Evolutionary conservation across 2,888 invertebrate species (phyloP).

Genomic region (Coenonympha glycerion): DNA sequence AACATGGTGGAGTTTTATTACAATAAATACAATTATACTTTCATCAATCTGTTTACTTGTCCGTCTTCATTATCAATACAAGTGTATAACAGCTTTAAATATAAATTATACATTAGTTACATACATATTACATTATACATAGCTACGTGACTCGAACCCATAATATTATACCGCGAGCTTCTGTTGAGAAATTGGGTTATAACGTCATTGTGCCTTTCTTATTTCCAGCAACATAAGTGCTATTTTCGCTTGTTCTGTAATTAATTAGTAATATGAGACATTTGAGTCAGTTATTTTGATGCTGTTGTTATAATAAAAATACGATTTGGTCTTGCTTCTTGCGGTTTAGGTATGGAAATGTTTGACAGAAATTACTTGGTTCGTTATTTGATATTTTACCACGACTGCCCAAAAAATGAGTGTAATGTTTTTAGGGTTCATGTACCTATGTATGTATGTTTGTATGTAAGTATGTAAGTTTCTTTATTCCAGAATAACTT

Average conservation of each 20-base stretch:
- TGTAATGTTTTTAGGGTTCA: too few species aligned
- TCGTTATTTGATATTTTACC: background rate
- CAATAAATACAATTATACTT: constrained; percentile 21
- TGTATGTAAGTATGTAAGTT: too few species aligned
- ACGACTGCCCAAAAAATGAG: too few species aligned
- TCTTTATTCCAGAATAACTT: too few species aligned
- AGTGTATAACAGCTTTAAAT: constrained; percentile 30
- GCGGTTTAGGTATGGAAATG: constrained; percentile 6
- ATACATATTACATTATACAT: constrained; percentile 28
- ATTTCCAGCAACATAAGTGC: constrained; percentile 28
- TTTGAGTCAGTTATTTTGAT: constrained; percentile 50
- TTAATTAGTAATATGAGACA: constrained; percentile 55
- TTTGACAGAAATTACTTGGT: background rate
- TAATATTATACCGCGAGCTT: constrained; percentile 53
- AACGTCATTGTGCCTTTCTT: constrained; percentile 32
- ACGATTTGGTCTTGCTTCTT: constrained; percentile 7
- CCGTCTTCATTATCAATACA: constrained; percentile 28
- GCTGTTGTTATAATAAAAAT: constrained; percentile 23
- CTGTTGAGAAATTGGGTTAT: constrained; percentile 48
- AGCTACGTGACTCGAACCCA: constrained; percentile 42
- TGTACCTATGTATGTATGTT: too few species aligned
- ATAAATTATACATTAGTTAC: constrained; percentile 35
- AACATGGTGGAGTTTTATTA: background rate
- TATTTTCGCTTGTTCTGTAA: constrained; percentile 25
- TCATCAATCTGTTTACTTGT: constrained; percentile 27